A percentile compares a stretch with the other conserved stretches of the same genome.
These are phyloP conservation scores for Atrichornis clamosus DNA, from an alignment of 2,113 vertebrate species.

Conservation along the genomic window DNA sequence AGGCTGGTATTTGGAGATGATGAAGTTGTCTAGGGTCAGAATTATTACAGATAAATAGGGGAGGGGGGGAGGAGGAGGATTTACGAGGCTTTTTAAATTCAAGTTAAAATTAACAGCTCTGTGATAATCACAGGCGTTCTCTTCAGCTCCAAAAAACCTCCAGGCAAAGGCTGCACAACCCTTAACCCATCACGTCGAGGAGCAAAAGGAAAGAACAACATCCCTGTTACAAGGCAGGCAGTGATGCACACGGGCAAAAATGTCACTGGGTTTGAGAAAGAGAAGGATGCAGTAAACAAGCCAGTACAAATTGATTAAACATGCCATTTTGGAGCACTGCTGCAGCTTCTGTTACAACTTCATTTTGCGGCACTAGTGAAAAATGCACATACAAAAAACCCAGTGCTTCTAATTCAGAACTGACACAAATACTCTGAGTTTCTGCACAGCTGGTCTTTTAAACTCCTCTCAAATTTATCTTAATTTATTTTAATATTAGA, in stretches of 20 bases:
- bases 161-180: background rate
- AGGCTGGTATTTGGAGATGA: slow-evolving; percentile 76
- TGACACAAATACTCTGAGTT: background rate
- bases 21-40: slow-evolving; percentile 74
- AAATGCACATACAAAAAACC: background rate
- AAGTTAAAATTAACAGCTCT: slow-evolving; percentile 10
- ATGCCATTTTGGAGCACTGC: background rate
- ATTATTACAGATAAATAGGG: background rate
- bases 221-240: background rate
- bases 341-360: background rate
- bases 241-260: background rate
- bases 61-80: background rate
- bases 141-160: background rate
- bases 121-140: background rate
- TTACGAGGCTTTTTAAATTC: slow-evolving; percentile 45
- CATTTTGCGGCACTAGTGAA: background rate
- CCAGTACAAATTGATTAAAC: background rate
- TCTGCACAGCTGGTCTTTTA: background rate
- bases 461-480: background rate
- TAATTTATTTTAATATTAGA: background rate
- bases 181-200: background rate
- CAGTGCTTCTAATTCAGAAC: background rate
- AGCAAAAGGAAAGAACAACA: background rate
- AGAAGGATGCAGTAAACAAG: background rate
- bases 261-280: background rate